These are phyloP conservation scores for Amphipoea lucens DNA, from an alignment of 2,888 invertebrate genomes.

Conservation along the genomic window DNA sequence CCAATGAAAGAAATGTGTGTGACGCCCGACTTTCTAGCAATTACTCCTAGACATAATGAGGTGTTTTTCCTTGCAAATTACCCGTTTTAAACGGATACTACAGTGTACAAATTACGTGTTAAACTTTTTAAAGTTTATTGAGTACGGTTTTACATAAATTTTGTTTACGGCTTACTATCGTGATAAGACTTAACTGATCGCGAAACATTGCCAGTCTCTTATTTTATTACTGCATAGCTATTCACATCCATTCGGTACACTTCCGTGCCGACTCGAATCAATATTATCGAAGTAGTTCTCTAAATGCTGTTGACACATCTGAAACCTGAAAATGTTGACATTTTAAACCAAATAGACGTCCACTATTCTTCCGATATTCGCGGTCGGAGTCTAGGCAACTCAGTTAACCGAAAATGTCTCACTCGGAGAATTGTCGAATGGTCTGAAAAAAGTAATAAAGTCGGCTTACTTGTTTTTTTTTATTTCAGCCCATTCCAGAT, in stretches of 20 bases:
- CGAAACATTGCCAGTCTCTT: neutral
- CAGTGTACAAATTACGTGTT: constrained; percentile 24
- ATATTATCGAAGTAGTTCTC: neutral
- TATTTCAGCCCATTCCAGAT: neutral
- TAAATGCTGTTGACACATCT: neutral
- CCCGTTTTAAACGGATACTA: constrained; percentile 45
- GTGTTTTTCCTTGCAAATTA: constrained; percentile 70
- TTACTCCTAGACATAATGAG: constrained; percentile 66
- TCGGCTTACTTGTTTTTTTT: neutral
- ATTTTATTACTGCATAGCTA: neutral
- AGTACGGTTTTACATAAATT: constrained; percentile 22
- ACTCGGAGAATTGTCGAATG: neutral
- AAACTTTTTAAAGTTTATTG: constrained; percentile 39
- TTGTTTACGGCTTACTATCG: constrained; percentile 21
- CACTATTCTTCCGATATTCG: too few relatives aligned
- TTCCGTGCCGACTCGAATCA: neutral
- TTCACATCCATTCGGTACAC: neutral
- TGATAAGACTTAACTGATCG: neutral
- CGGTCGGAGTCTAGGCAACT: neutral
- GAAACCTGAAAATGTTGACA: neutral
- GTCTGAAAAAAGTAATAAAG: neutral
- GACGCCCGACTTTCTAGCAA: constrained; percentile 69
- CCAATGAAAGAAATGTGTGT: constrained; percentile 65
- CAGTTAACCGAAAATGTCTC: neutral
- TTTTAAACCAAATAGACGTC: too few relatives aligned